Evolutionary conservation across 1,140 invertebrate species (phyloP).

Genomic region (Sinella curviseta): DNA sequence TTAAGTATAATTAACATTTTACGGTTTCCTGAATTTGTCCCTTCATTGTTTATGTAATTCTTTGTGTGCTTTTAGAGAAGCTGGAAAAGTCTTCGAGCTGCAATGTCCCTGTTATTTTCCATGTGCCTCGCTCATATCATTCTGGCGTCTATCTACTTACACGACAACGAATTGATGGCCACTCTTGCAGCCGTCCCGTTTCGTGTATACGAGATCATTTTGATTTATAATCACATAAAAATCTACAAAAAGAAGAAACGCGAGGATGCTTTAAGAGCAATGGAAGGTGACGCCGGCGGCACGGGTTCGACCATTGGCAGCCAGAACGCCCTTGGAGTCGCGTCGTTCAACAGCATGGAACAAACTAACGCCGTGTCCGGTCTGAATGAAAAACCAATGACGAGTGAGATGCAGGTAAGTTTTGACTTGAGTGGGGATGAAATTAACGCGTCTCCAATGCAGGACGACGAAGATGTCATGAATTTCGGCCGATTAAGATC

Average conservation of each 20-base stretch:
- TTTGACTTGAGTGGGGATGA: no score
- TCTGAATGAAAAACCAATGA: no score
- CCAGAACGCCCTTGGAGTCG: background rate
- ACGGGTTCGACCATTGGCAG: background rate
- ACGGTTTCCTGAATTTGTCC: background rate
- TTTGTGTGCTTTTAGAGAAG: background rate
- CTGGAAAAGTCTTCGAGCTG: background rate
- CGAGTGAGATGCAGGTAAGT: no score
- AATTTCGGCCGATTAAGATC: no score
- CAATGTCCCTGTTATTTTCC: background rate
- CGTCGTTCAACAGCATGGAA: no score
- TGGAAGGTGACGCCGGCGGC: no score
- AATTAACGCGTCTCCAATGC: no score
- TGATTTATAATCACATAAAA: background rate
- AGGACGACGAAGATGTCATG: no score
- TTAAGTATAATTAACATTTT: background rate
- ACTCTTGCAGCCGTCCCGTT: background rate
- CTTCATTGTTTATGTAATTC: background rate
- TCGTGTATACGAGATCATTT: background rate
- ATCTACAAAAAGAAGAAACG: background rate
- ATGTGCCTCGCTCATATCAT: background rate
- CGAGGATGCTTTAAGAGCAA: background rate
- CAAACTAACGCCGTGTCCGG: no score
- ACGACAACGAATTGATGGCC: background rate
- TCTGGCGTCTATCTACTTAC: background rate